Evolutionary conservation across 2,113 vertebrate genomes (phyloP).

Genomic region (Stegostoma tigrinum): DNA sequence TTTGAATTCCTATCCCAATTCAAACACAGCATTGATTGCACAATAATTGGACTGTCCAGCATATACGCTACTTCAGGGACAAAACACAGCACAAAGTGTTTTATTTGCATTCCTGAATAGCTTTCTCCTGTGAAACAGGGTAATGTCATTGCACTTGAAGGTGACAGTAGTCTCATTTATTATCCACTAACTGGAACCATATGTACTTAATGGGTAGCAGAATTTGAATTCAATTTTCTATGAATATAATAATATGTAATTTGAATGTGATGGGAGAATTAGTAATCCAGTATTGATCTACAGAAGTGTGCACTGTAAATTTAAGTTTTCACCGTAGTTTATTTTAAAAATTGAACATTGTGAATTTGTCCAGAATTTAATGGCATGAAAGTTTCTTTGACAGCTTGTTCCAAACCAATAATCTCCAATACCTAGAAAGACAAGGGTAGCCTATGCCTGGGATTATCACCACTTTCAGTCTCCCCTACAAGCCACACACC

Average conservation of each 20-base stretch:
- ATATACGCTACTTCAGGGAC: background rate
- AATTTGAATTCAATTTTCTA: constrained; percentile 7
- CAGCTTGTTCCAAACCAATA: too few species aligned
- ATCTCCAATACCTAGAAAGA: too few species aligned
- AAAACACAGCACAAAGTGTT: background rate
- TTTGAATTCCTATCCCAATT: background rate
- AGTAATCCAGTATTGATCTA: background rate
- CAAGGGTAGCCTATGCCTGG: too few species aligned
- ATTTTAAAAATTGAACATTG: background rate
- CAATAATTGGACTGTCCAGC: background rate
- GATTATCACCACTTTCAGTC: too few species aligned
- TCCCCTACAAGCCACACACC: too few species aligned
- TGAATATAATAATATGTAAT: background rate
- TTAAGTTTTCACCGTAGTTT: background rate
- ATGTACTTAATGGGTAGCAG: background rate
- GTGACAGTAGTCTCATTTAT: background rate
- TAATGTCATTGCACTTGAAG: background rate
- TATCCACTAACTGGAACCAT: background rate
- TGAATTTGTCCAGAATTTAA: background rate
- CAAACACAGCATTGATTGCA: background rate
- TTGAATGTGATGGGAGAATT: background rate
- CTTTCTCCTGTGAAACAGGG: background rate
- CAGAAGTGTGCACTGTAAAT: background rate
- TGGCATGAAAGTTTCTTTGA: too few species aligned
- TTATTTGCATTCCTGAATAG: background rate